These are phyloP conservation scores for Chironomus riparius DNA, from an alignment of 2,888 invertebrate species.

Conservation along the genomic window DNA sequence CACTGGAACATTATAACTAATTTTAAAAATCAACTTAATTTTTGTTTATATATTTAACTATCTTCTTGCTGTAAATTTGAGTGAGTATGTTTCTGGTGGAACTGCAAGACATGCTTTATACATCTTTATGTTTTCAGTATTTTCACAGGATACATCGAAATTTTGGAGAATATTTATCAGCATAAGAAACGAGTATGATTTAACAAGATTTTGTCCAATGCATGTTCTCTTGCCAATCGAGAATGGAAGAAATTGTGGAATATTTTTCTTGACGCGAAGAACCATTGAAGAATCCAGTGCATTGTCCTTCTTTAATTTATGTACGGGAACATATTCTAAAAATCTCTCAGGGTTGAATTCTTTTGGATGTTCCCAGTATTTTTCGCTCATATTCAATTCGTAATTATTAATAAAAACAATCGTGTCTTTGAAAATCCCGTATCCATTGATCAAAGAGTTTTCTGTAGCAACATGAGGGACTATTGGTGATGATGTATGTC, in stretches of 20 bases:
- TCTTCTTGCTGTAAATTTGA: slow-evolving; percentile 51
- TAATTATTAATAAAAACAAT: slow-evolving; percentile 79
- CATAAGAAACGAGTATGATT: slow-evolving; percentile 65
- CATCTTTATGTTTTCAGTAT: slow-evolving; percentile 47
- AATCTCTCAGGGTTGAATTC: slow-evolving; percentile 70
- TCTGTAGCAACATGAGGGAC: slow-evolving; percentile 82
- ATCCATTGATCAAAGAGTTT: slow-evolving; percentile 63
- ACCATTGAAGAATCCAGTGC: not conserved
- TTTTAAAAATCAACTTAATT: not conserved
- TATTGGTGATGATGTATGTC: slow-evolving; percentile 77
- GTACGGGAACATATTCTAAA: slow-evolving; percentile 42
- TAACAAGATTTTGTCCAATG: slow-evolving; percentile 68
- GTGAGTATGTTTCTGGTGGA: slow-evolving; percentile 60
- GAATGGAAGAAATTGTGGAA: slow-evolving; percentile 11
- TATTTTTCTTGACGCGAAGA: not conserved
- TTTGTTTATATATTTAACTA: too few relatives aligned
- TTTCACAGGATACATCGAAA: slow-evolving; percentile 55
- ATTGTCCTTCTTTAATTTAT: not conserved
- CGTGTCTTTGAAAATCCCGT: slow-evolving; percentile 63
- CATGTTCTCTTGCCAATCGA: slow-evolving; percentile 41
- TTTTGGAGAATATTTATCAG: slow-evolving; percentile 62
- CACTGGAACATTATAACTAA: too few relatives aligned
- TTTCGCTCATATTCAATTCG: slow-evolving; percentile 61
- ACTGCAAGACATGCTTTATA: slow-evolving; percentile 64
- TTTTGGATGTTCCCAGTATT: slow-evolving; percentile 64